Conservation (phyloP, 2,888 invertebrate species). For the Mythimna ferrago region DNA sequence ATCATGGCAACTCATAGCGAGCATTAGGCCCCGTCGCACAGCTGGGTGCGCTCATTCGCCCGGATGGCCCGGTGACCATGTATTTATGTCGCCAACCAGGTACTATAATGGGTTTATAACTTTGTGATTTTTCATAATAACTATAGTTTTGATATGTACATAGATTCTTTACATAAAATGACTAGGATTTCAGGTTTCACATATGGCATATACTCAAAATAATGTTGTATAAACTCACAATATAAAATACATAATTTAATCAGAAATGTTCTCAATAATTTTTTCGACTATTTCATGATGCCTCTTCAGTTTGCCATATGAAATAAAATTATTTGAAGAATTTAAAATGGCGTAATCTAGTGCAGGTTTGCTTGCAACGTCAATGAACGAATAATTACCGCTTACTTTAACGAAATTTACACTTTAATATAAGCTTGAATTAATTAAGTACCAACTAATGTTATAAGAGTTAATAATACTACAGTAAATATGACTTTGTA, state of each 20-base stretch:
- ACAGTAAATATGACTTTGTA: constrained; percentile 19
- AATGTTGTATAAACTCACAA: no score
- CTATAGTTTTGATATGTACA: no score
- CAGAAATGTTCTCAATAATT: constrained; percentile 17
- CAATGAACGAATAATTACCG: constrained; percentile 56
- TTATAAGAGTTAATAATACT: constrained; percentile 16
- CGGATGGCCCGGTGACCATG: no score
- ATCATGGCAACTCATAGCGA: no score
- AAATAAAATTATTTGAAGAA: constrained; percentile 39
- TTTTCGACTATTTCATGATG: constrained; percentile 22
- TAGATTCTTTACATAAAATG: no score
- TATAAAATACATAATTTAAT: neutral
- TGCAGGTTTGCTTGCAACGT: constrained; percentile 36
- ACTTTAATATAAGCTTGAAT: constrained; percentile 30
- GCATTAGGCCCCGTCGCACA: no score
- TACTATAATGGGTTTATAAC: no score
- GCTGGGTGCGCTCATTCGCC: no score
- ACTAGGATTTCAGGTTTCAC: no score
- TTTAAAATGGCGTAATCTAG: constrained; percentile 51
- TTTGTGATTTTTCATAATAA: no score
- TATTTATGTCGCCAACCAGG: no score
- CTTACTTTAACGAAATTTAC: constrained; percentile 49
- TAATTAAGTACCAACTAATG: constrained; percentile 41
- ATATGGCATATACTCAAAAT: no score
- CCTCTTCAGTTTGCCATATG: constrained; percentile 28